Base-by-base conservation (phyloP, 2,797 vertebrate species). In the Aldrovandia affinis region DNA sequence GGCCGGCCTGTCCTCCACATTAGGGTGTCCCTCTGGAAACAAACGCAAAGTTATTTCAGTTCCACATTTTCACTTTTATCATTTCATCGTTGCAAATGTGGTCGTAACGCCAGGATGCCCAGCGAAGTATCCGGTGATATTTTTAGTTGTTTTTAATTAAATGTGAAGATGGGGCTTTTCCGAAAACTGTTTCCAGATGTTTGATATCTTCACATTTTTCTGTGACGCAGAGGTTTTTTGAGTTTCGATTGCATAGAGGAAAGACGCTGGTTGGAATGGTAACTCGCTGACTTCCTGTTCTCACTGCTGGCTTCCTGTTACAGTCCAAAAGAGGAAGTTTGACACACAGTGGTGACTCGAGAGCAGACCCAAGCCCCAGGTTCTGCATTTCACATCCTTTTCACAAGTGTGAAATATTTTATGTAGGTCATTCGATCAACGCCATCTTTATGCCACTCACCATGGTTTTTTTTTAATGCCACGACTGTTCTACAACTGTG, bases 241-340 rank as follows among this genome's bases (percentile, higher is more conserved):
- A 88, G 78, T 79, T 55, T 73, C 75, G 33, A 87, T 70, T 33
- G 75, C 85, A 73, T 87, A 86, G 88, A 90, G 92, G 92, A 93
- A 86, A 44, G 77, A 54, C 87, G 54, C 86, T 89, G 91, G 91
- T 92, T 90, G 89, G 83, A 82, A 86, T 84, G 68, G 88, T 85
- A 89, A 88, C 84, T 88, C 39, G 78, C 85, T 92, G 84, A 30
- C 92, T 94, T 95, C 95, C 94, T 93, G 91, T 90, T 91, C 87
- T 82, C 80, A 80, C 2, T 77, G 57, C 77, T n/a, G 86, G 89
- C 6, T 92, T 95, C 95, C 92, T 1, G n/a, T 85, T 80, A 55
- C 0, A 77, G 75, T 81, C 86, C 0, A 55, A 88, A 89, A 85
- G 89, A 94, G 93, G 92, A 95, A 93, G 91, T 84, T 0, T 44